Evolutionary conservation across 2,888 invertebrate species (phyloP).

Genomic region (Onchidella celtica): DNA sequence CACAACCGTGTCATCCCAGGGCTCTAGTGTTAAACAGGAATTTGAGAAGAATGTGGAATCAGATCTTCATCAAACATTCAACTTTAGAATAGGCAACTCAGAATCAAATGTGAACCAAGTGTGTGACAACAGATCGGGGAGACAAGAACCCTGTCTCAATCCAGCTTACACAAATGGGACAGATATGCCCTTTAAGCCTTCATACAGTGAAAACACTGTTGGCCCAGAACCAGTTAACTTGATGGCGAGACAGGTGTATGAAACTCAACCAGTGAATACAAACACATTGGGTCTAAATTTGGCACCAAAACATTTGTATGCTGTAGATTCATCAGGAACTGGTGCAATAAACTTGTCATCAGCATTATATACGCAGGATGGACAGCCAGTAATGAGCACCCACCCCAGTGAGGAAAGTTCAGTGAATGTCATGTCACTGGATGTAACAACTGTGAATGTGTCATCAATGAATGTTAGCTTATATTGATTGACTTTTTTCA

Average conservation of each 20-base stretch:
- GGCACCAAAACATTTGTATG: background rate
- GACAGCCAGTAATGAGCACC: background rate
- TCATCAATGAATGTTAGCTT: conserved; percentile 30
- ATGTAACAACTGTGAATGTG: conserved; percentile 23
- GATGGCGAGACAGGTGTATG: background rate
- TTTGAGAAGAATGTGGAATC: background rate
- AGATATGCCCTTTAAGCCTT: conserved; percentile 4
- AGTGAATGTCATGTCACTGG: conserved; percentile 22
- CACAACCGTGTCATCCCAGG: background rate
- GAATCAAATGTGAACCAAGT: background rate
- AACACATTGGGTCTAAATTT: background rate
- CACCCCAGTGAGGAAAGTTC: conserved; percentile 5
- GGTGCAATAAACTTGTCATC: background rate
- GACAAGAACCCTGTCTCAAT: background rate
- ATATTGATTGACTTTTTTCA: background rate
- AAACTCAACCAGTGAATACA: background rate
- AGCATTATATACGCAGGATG: background rate
- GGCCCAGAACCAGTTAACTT: background rate
- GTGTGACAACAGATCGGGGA: background rate
- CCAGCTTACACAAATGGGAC: background rate
- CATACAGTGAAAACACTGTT: background rate
- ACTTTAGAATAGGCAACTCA: background rate
- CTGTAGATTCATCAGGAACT: background rate
- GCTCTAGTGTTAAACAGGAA: background rate
- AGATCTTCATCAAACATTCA: background rate